Conservation (phyloP, 2,113 vertebrate genomes). For the Anoura caudifer region DNA sequence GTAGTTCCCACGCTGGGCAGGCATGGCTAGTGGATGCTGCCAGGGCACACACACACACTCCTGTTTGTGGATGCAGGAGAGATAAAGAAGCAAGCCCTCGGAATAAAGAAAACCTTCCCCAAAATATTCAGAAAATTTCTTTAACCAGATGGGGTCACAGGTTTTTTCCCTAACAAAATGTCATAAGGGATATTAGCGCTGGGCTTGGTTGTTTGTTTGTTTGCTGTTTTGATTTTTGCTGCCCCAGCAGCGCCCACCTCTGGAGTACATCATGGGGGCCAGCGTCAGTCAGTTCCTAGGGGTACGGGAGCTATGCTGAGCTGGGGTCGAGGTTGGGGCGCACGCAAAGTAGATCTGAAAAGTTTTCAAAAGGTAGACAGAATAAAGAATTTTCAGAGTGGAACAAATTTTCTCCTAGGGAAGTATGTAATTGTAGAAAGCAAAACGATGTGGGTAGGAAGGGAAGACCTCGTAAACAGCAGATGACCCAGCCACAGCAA, state of each 20-base stretch:
- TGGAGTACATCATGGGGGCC: no score
- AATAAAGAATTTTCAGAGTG: neutral
- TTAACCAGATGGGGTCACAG: neutral
- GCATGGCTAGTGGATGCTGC: neutral
- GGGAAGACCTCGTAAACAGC: neutral
- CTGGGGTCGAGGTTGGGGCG: accelerated
- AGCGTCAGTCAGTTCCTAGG: neutral
- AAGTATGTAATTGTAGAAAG: neutral
- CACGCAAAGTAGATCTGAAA: neutral
- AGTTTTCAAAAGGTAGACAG: neutral
- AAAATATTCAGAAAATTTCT: neutral
- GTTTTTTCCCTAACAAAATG: neutral
- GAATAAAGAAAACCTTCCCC: neutral
- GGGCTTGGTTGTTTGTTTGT: neutral
- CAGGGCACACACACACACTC: neutral
- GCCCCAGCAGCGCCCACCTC: neutral
- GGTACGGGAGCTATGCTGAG: accelerated
- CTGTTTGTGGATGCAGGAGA: neutral
- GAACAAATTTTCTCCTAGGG: neutral
- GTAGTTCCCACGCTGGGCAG: accelerated
- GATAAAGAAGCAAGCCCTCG: accelerated
- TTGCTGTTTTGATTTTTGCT: neutral
- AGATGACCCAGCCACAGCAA: neutral
- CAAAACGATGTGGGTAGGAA: neutral
- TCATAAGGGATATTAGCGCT: neutral